Base-by-base conservation (phyloP, 2,888 invertebrate genomes). In the Drosophila fulvimacula region DNA sequence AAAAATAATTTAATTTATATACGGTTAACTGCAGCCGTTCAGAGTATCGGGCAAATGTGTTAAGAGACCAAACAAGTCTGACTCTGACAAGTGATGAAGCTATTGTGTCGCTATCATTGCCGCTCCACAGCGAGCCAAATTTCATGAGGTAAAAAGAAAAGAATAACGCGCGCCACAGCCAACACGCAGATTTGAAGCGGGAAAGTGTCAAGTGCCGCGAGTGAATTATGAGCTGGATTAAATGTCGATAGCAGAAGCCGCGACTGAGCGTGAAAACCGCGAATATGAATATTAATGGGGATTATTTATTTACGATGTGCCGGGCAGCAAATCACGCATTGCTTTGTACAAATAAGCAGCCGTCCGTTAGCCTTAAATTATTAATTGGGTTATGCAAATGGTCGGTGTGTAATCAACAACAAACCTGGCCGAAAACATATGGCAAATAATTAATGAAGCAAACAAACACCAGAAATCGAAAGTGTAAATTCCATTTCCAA, bases 311-410 rank as follows among this genome's bases (percentile, higher is more conserved):
- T 61, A 68, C 56, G 52, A 32, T 56, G 42, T 48, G 53, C 21
- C 15, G 32, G 59, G 68, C 65, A 36, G 36, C 63, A 74, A 73
- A 62, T 69, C 61, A 62, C 32, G 59, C 44, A 34, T 34, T 42
- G 59, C 52, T 60, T 65, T 67, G 51, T 59, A 48, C 60, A 79
- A 82, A 88, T 85, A 82, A 79, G 59, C 86, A 63, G 39, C 52
- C 60, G 70, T 69, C 70, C 62, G 58, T 68, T 72, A 53, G 62
- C 66, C 60, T 69, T 46, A 41, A 69, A 68, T 63, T 66, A 79
- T 66, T 70, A 82, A 82, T 73, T 73, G 36, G 86, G 82, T 85
- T 85, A 73, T 71, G 64, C 48, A 78, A 79, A 81, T 78, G 53
- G 10, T 17, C 6, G 30, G n/a, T 17, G 58, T 30, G 19, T 38